Percentiles rank a stretch among this genome's conserved stretches.
These are phyloP conservation scores for Gallinago stenura DNA, from an alignment of 2,797 vertebrate genomes.

Conservation along the genomic window DNA sequence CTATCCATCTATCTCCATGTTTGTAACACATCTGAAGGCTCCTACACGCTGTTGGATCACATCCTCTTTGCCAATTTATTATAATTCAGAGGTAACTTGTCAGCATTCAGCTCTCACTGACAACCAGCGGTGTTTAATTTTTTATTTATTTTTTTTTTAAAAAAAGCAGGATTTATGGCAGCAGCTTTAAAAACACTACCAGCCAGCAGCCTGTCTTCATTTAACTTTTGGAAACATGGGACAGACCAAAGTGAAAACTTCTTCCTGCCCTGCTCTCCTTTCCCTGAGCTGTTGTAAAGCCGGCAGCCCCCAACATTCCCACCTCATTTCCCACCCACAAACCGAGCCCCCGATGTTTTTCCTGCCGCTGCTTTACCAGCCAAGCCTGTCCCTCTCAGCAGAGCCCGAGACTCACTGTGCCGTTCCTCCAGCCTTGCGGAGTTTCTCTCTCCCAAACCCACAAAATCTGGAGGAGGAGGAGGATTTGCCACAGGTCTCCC, in stretches of 20 bases:
- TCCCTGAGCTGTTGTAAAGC: not conserved
- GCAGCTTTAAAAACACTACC: not conserved
- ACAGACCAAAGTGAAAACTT: accelerated
- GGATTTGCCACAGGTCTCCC: accelerated
- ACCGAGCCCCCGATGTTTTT: not conserved
- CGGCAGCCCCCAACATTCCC: not conserved
- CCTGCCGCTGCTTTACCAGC: not conserved
- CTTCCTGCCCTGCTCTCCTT: not conserved
- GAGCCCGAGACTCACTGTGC: not conserved
- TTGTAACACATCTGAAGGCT: not conserved
- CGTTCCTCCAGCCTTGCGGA: accelerated
- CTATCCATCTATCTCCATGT: not conserved
- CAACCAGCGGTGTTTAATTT: not conserved
- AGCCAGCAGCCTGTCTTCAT: not conserved
- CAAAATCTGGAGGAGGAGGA: accelerated
- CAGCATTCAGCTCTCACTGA: not conserved
- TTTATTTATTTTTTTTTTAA: not conserved
- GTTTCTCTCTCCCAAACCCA: not conserved
- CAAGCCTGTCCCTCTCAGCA: not conserved
- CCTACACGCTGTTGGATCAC: not conserved
- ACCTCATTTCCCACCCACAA: not conserved
- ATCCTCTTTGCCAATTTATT: not conserved
- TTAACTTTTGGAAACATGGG: accelerated
- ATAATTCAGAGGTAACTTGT: not conserved
- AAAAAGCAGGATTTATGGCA: not conserved